Evolutionary conservation across 2,113 vertebrate species (phyloP).

Genomic region (Calonectris borealis): DNA sequence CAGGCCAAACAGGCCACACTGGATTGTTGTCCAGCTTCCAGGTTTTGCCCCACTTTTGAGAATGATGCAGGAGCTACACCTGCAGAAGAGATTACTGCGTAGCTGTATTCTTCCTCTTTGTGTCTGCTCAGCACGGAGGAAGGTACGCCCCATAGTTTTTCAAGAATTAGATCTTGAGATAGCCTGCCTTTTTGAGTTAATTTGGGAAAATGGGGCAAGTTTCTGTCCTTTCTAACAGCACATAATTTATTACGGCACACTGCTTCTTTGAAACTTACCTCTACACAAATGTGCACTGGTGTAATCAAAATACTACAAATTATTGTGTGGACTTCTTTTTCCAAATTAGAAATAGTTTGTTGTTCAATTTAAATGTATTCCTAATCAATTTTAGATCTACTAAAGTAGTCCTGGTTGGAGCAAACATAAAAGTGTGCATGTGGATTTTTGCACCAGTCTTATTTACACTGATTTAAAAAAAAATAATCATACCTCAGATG

Average conservation of each 20-base stretch:
- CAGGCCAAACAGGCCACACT: background rate
- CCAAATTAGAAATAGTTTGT: background rate
- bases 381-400: background rate
- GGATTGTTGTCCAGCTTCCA: background rate
- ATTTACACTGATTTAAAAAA: background rate
- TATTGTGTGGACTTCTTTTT: background rate
- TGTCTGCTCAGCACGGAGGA: background rate
- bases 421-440: fast-evolving
- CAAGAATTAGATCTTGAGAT: background rate
- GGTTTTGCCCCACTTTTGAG: background rate
- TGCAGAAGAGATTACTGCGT: background rate
- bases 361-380: background rate
- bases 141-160: background rate
- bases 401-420: background rate
- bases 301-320: background rate
- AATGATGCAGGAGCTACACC: background rate
- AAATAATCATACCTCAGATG: background rate
- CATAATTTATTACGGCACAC: background rate
- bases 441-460: background rate
- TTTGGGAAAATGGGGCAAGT: background rate
- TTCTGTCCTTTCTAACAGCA: background rate
- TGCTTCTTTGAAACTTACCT: background rate
- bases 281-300: background rate
- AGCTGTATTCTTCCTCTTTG: background rate
- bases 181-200: background rate